Base-by-base conservation (phyloP, 2,113 vertebrate species). In the Salminus brasiliensis region DNA sequence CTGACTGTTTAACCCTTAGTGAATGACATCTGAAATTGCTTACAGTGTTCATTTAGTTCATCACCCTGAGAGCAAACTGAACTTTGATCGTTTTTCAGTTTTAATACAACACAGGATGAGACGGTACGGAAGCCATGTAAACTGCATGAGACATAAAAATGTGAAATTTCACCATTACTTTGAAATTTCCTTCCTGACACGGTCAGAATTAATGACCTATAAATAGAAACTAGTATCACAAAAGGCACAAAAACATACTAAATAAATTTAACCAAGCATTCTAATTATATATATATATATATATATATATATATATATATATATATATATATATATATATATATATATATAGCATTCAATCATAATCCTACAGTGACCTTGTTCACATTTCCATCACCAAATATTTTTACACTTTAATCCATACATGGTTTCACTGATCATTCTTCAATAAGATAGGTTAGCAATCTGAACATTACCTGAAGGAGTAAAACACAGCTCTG, bases 331-430 rank as follows among this genome's bases (percentile, higher is more conserved):
- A 85, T 81, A 83, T 82, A n/a, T 65, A 30, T 60, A 81, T 76
- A 80, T 81, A 76, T 85, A 85, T 81, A 83, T 82, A 84, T 86
- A 88, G 87, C 70, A 86, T 63, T 66, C 15, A 79, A 89, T 66
- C 34, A 84, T 88, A 89, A 91, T 92, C 85, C 85, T 87, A 80
- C 23, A 83, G 76, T 89, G 88, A 90, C 89, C 88, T 84, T 91
- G 69, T 89, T 92, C 53, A 84, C 70, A 79, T 71, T 39, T 57
- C 62, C 41, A 29, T 68, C 59, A 4, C 21, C 65, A 52, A 45
- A n/a, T 43, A 23, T 16, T 21, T 41, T 49, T 15, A 32, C 53
- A 23, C 11, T 67, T 57, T 39, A 78, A 82, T 72, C 49, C 39
- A 49, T 36, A 49, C 27, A 68, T 36, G 41, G 36, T 65, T 71